Conservation (phyloP, 2,888 invertebrate species). For the Gymnocheta viridis region DNA sequence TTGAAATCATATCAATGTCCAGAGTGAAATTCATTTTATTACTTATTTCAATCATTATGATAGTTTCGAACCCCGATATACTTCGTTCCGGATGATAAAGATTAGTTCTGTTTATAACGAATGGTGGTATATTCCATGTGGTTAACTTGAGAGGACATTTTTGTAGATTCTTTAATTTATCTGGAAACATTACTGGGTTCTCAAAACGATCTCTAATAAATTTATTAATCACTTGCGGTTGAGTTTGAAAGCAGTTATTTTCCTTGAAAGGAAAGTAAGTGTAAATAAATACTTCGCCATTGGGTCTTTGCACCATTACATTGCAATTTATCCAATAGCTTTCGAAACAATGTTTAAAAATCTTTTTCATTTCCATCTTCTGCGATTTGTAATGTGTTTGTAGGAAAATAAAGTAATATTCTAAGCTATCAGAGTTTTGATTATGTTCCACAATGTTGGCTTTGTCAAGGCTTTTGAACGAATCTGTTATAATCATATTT, state of each 20-base stretch:
- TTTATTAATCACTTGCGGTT: conserved; percentile 71
- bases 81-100: no score
- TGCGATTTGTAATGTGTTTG: conserved; percentile 73
- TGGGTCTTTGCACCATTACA: conserved; percentile 74
- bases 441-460: conserved; percentile 69
- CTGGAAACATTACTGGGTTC: conserved; percentile 72
- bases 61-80: conserved; percentile 71
- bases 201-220: conserved; percentile 71
- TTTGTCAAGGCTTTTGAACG: conserved; percentile 75
- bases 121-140: conserved; percentile 65
- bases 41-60: conserved; percentile 69
- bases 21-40: conserved; percentile 73
- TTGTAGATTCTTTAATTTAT: conserved; percentile 73
- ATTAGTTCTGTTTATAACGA: conserved; percentile 13
- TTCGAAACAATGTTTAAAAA: conserved; percentile 76
- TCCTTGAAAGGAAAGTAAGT: conserved; percentile 75
- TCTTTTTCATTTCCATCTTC: conserved; percentile 72
- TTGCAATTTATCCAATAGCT: conserved; percentile 77
- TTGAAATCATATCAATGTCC: conserved; percentile 49
- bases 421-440: conserved; percentile 73
- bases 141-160: conserved; percentile 69
- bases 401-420: conserved; percentile 77
- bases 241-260: conserved; percentile 68
- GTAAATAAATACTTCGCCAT: conserved; percentile 74
- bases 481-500: conserved; percentile 72